Evolutionary conservation across 2,113 vertebrate species (phyloP).

Genomic region (Sapayoa aenigma): DNA sequence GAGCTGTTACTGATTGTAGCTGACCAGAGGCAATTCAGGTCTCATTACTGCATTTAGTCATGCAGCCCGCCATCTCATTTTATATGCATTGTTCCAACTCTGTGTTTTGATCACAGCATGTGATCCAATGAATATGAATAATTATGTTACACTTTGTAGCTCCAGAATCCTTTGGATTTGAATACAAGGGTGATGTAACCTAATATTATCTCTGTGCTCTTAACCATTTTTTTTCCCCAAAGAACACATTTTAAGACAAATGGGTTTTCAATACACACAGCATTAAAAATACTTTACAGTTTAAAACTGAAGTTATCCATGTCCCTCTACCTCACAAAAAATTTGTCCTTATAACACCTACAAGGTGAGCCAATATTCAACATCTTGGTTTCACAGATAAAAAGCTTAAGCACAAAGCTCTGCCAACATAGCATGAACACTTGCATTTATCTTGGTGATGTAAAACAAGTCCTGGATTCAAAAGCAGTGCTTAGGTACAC

Average conservation of each 20-base stretch:
- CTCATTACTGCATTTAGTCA: not conserved
- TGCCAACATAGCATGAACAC: not conserved
- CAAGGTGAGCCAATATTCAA: not conserved
- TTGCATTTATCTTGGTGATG: not conserved
- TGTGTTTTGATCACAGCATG: not conserved
- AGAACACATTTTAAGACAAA: not conserved
- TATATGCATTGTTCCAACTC: not conserved
- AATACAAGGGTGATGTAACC: not conserved
- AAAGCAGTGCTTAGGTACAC: not conserved
- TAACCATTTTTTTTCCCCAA: not conserved
- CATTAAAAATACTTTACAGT: not conserved
- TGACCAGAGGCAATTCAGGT: not conserved
- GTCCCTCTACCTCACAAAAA: not conserved
- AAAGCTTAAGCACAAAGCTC: not conserved
- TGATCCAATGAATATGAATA: not conserved
- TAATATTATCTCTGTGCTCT: not conserved
- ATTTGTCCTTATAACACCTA: not conserved
- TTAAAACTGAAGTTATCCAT: not conserved
- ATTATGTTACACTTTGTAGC: not conserved
- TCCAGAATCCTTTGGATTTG: not conserved
- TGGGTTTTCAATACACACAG: not conserved
- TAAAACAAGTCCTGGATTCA: not conserved
- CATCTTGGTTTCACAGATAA: not conserved
- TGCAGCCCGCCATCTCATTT: not conserved
- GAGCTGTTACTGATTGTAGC: not conserved